Evolutionary conservation across 2,113 vertebrate genomes (phyloP).

Genomic region (Gyps fulvus): DNA sequence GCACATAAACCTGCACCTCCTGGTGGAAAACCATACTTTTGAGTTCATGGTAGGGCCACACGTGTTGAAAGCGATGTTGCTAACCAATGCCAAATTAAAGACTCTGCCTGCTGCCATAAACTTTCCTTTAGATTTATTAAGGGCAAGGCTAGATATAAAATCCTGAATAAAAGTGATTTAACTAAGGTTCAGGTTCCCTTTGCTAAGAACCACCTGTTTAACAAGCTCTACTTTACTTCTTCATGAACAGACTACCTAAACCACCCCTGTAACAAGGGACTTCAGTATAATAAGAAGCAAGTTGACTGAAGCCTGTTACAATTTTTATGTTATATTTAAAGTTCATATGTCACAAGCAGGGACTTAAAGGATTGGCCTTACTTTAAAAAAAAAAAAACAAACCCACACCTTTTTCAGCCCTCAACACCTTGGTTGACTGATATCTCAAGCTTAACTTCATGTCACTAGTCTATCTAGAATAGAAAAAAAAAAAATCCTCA

Average conservation of each 20-base stretch:
- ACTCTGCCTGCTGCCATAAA: neutral
- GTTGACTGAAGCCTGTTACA: neutral
- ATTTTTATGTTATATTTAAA: neutral
- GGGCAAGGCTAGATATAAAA: neutral
- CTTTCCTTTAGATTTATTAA: neutral
- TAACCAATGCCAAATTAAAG: neutral
- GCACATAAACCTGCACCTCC: neutral
- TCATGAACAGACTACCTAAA: neutral
- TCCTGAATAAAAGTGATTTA: neutral
- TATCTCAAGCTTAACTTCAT: neutral
- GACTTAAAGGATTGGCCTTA: neutral
- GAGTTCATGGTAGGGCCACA: neutral
- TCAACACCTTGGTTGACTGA: neutral
- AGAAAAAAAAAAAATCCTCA: neutral
- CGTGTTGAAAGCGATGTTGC: fast-evolving
- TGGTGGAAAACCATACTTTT: neutral
- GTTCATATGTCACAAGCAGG: neutral
- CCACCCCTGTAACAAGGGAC: neutral
- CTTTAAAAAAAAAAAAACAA: neutral
- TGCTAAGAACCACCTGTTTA: neutral
- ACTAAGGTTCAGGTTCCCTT: neutral
- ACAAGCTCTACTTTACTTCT: neutral
- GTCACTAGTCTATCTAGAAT: neutral
- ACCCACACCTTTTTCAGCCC: neutral
- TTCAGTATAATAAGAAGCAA: neutral